These are phyloP conservation scores for Sycobia sp. DNA, from an alignment of 1,140 invertebrate genomes.

Conservation along the genomic window DNA sequence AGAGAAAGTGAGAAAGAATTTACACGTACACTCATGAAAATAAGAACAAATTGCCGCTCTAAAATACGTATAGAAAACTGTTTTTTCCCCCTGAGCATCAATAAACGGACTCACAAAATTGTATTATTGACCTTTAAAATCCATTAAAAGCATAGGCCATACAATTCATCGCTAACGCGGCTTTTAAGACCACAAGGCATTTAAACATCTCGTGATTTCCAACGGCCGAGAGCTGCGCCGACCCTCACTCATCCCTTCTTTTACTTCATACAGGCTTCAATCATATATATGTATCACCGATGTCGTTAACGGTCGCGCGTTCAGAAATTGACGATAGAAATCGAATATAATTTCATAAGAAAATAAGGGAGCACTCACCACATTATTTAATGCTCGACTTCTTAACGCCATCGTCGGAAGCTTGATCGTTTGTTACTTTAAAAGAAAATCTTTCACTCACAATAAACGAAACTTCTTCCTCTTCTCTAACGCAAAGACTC, in stretches of 20 bases:
- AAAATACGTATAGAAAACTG: neutral
- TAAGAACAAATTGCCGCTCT: neutral
- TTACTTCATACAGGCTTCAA: too few relatives aligned
- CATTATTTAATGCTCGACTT: conserved; percentile 42
- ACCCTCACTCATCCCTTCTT: too few relatives aligned
- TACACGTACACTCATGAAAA: too few relatives aligned
- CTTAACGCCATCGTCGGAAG: conserved; percentile 46
- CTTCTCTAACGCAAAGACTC: neutral
- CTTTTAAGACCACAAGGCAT: conserved; percentile 19
- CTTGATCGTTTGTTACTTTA: neutral
- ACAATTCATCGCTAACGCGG: neutral
- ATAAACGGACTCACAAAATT: too few relatives aligned
- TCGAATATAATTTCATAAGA: too few relatives aligned
- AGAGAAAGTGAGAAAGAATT: too few relatives aligned
- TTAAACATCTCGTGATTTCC: conserved; percentile 15
- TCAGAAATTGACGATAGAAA: too few relatives aligned
- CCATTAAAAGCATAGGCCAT: neutral
- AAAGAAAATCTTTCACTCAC: conserved; percentile 10
- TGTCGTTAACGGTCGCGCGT: too few relatives aligned
- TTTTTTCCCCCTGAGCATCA: neutral
- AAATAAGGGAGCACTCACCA: conserved; percentile 49
- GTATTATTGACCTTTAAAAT: too few relatives aligned
- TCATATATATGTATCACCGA: too few relatives aligned
- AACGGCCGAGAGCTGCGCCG: conserved; percentile 41
- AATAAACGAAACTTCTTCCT: conserved; percentile 2